Conservation (phyloP, 53 echinoderm and acorn worm species). For the Paracentrotus lividus region DNA sequence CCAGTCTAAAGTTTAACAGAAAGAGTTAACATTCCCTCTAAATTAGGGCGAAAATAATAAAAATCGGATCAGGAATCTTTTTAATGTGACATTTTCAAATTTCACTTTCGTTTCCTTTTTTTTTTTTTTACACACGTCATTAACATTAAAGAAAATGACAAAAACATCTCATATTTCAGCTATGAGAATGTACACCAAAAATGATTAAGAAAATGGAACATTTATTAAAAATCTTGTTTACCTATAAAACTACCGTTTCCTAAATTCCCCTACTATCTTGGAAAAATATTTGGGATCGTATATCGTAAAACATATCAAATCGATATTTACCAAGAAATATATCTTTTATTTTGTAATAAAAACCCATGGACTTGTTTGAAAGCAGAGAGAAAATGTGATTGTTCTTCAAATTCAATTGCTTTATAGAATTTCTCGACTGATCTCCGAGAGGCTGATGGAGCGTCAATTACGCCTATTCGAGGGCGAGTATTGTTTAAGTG, state of each 20-base stretch:
- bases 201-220: too few relatives aligned
- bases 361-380: background rate
- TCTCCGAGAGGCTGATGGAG: conserved; percentile 23
- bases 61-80: too few relatives aligned
- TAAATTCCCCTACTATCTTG: background rate
- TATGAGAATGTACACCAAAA: too few relatives aligned
- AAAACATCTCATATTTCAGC: too few relatives aligned
- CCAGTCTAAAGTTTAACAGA: too few relatives aligned
- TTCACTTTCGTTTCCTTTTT: too few relatives aligned
- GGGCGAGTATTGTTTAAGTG: background rate
- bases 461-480: conserved; percentile 27
- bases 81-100: too few relatives aligned
- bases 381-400: background rate
- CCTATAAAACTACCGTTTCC: background rate
- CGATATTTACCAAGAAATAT: conserved; percentile 20
- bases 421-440: conserved; percentile 26
- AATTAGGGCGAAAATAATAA: too few relatives aligned
- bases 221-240: background rate
- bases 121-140: too few relatives aligned
- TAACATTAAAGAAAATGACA: too few relatives aligned
- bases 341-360: background rate
- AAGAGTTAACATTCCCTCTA: too few relatives aligned
- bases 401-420: conserved; percentile 38
- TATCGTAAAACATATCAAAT: background rate
- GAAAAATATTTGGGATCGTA: background rate